Base-by-base conservation (phyloP, 2,113 vertebrate species). In the Lathamus discolor region DNA sequence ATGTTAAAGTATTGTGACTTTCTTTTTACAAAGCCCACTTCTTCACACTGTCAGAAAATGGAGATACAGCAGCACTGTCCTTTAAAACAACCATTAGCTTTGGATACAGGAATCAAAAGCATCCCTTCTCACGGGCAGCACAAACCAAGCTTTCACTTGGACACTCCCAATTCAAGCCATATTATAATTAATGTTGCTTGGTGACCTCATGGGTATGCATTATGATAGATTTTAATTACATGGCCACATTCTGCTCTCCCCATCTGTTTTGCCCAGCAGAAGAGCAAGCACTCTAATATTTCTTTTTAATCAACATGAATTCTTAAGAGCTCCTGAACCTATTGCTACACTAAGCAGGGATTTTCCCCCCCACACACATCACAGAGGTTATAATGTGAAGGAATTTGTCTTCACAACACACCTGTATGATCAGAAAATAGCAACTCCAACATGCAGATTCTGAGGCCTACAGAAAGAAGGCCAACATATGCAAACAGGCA, bases 241-340 rank as follows among this genome's bases (percentile, higher is more conserved):
- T 13, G 75, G 79, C 66, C 75, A 80, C 96, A 89, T 69, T 84
- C 91, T 94, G 91, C 37, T 95, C 78, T 69, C 37, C 24, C 93
- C 84, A 95, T 95, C 95, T 96, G 93, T 84, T 93, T 64, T 72
- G 62, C 62, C 69, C 81, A 86, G 73, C 43, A 93, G 76, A 96
- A 86, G 48, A 92, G 43, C 35, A 93, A 86, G 62, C 51, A 72
- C 39, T 79, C 66, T 51, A 81, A n/a, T 68, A 86, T 84, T 91
- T 91, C 68, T 84, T 93, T 93, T 82, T 76, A 87, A 97, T 84
- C 62, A 95, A 84, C 39, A 41, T 10, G n/a, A 93, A 82, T 75
- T 80, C 69, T 48, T 84, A 86, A 72, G 0, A 3, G 52, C 6
- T 94, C 13, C 76, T 59, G 61, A 92, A 80, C 7, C 41, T 59